These are phyloP conservation scores for Neotoxoptera formosana DNA, from an alignment of 1,140 invertebrate genomes.

Conservation along the genomic window DNA sequence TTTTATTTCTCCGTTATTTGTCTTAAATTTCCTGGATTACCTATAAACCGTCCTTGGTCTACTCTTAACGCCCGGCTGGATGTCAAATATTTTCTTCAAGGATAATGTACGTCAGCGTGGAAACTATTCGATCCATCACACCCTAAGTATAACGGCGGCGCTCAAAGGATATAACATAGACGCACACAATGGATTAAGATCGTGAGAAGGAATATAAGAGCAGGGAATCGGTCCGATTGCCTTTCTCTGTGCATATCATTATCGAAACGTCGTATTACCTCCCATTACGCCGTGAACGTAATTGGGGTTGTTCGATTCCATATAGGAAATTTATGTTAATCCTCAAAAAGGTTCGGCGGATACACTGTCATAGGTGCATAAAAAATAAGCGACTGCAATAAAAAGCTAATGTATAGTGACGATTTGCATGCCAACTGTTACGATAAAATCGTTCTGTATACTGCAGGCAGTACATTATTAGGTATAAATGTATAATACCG, in stretches of 20 bases:
- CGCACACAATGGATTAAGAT: background rate
- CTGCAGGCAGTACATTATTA: background rate
- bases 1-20: conserved; percentile 20
- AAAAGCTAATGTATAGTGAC: background rate
- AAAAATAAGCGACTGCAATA: background rate
- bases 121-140: conserved; percentile 7
- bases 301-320: conserved; percentile 9
- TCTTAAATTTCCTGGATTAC: conserved; percentile 44
- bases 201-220: background rate
- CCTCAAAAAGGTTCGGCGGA: background rate
- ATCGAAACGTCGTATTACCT: background rate
- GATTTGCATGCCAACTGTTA: background rate
- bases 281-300: background rate
- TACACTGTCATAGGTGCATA: background rate
- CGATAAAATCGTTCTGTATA: background rate
- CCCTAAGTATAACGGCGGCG: background rate
- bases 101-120: background rate
- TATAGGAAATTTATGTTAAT: background rate
- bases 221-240: background rate
- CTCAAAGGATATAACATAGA: background rate
- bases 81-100: conserved; percentile 42
- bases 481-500: background rate
- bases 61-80: conserved; percentile 39
- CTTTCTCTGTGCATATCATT: background rate
- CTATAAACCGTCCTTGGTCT: conserved; percentile 41